Conservation (phyloP, 2,888 invertebrate genomes). For the Sepiola atlantica region DNA sequence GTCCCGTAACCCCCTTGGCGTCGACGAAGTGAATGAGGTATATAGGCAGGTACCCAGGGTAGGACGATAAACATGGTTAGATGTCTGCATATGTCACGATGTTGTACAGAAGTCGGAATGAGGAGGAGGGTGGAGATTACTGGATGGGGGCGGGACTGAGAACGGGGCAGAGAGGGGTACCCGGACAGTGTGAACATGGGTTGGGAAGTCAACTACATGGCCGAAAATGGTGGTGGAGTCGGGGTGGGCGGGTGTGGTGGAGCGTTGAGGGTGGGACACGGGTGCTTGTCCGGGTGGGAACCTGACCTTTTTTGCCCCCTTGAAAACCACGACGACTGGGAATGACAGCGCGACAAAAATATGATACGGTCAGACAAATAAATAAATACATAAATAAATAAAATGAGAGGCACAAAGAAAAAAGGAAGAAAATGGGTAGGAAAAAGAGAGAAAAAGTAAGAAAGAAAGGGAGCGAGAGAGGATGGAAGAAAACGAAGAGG, state of each 20-base stretch:
- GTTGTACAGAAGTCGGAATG: neutral
- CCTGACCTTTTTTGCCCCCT: neutral
- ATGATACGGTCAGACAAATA: neutral
- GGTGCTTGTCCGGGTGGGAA: neutral
- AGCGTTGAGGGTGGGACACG: neutral
- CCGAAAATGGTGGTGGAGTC: neutral
- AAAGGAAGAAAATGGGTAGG: neutral
- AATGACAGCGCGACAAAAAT: constrained; percentile 6
- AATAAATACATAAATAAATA: neutral
- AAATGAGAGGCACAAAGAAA: neutral
- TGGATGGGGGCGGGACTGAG: neutral
- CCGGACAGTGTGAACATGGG: neutral
- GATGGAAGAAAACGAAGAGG: too few relatives aligned
- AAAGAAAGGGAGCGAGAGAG: too few relatives aligned
- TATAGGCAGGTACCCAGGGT: neutral
- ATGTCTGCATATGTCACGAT: constrained; percentile 3
- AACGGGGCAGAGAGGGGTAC: too few relatives aligned
- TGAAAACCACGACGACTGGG: neutral
- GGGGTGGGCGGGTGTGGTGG: neutral
- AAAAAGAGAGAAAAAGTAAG: too few relatives aligned
- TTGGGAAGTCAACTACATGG: constrained; percentile 32
- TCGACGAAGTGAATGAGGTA: neutral
- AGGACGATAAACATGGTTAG: neutral
- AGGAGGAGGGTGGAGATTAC: neutral
- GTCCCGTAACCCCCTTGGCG: neutral